Evolutionary conservation across 2,888 invertebrate genomes (phyloP).

Genomic region (Tipula confusa): DNA sequence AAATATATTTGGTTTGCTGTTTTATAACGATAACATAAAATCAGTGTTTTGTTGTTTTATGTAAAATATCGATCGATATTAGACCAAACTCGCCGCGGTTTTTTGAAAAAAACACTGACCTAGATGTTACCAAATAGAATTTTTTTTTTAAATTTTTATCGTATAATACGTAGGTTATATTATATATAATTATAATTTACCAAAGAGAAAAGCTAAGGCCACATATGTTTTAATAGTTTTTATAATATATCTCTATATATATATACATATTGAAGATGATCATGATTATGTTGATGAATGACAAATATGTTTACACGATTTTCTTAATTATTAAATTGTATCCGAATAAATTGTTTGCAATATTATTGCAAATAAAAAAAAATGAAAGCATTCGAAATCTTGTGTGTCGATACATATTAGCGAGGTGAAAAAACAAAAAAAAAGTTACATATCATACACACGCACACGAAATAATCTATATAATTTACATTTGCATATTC

Average conservation of each 20-base stretch:
- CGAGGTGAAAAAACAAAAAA: not conserved
- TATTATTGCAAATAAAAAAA: not conserved
- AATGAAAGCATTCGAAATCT: not conserved
- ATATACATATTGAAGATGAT: not conserved
- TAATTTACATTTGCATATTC: not conserved
- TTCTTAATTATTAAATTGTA: not conserved
- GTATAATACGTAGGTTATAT: not conserved
- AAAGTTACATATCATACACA: not conserved
- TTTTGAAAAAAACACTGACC: not conserved
- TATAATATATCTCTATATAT: not conserved
- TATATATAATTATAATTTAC: not conserved
- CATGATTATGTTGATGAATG: not conserved
- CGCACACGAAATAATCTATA: not conserved
- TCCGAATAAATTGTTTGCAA: not conserved
- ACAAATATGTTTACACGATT: not conserved
- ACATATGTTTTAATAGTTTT: slow-evolving; percentile 20
- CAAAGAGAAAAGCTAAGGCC: slow-evolving; percentile 20
- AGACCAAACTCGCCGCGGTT: not conserved
- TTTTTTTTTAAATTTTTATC: not conserved
- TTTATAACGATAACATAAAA: not conserved
- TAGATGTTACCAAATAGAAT: not conserved
- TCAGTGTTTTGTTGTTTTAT: not conserved
- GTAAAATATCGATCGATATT: not conserved
- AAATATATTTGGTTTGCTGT: not conserved
- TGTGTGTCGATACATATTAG: not conserved